A percentile compares a stretch with the other conserved stretches of the same genome.
Conservation (phyloP, 2,113 vertebrate genomes). For the Ceratotherium simum region DNA sequence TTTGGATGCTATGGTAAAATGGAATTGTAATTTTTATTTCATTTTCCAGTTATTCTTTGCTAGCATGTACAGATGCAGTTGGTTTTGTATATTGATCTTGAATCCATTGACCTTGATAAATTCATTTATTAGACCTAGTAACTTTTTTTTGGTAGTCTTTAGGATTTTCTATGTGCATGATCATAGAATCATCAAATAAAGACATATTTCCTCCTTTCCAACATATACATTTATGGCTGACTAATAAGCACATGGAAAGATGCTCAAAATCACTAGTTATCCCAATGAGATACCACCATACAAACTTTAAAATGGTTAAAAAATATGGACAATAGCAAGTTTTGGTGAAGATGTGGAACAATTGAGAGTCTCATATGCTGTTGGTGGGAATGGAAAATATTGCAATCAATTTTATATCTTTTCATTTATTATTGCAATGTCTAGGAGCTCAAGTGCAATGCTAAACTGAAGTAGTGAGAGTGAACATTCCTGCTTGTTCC, state of each 20-base stretch:
- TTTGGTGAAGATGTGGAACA: background rate
- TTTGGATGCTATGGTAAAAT: background rate
- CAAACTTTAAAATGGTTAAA: background rate
- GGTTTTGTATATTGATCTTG: background rate
- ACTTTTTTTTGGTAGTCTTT: background rate
- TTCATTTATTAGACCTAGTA: background rate
- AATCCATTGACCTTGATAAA: background rate
- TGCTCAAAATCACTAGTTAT: background rate
- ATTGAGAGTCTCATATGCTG: background rate
- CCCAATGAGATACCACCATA: background rate
- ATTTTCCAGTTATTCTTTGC: background rate
- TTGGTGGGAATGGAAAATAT: background rate
- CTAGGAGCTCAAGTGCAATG: background rate
- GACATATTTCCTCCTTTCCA: background rate
- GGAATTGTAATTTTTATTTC: constrained; percentile 18
- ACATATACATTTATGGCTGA: background rate
- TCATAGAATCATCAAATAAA: background rate
- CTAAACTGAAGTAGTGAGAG: background rate
- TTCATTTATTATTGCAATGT: background rate
- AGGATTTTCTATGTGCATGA: background rate
- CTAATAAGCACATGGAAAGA: background rate
- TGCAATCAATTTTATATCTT: background rate
- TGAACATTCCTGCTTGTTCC: background rate
- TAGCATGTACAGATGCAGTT: background rate
- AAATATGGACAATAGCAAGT: background rate